Evolutionary conservation across 2,113 vertebrate genomes (phyloP).

Genomic region (Vicugna pacos): DNA sequence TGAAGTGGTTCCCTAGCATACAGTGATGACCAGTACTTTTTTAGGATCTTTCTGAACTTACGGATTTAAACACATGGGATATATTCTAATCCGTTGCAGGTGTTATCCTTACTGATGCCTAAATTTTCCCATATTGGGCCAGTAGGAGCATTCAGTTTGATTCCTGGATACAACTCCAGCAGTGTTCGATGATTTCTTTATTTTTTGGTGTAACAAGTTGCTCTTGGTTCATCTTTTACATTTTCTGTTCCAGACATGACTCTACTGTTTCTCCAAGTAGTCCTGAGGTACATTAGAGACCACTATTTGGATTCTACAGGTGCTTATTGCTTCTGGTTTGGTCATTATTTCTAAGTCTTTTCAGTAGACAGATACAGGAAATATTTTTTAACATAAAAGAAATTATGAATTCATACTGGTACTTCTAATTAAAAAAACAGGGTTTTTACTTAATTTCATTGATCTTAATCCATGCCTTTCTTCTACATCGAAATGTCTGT

Average conservation of each 20-base stretch:
- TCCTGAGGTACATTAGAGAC: slow-evolving; percentile 8
- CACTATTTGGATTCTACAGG: not conserved
- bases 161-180: not conserved
- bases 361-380: not conserved
- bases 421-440: not conserved
- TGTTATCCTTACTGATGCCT: not conserved
- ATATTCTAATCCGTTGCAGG: not conserved
- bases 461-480: not conserved
- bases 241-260: not conserved
- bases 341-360: slow-evolving; percentile 48
- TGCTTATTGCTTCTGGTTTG: not conserved
- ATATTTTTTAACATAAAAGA: not conserved
- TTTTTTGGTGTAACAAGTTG: not conserved
- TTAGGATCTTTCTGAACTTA: not conserved
- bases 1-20: not conserved
- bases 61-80: not conserved
- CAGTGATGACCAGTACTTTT: not conserved
- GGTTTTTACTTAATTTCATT: not conserved
- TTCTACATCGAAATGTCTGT: not conserved
- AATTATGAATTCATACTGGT: not conserved
- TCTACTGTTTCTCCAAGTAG: not conserved
- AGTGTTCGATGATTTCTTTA: slow-evolving; percentile 2
- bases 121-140: not conserved
- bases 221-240: not conserved
- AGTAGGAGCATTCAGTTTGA: not conserved